Conservation (phyloP, 2,113 vertebrate genomes). For the Neotoma lepida region DNA sequence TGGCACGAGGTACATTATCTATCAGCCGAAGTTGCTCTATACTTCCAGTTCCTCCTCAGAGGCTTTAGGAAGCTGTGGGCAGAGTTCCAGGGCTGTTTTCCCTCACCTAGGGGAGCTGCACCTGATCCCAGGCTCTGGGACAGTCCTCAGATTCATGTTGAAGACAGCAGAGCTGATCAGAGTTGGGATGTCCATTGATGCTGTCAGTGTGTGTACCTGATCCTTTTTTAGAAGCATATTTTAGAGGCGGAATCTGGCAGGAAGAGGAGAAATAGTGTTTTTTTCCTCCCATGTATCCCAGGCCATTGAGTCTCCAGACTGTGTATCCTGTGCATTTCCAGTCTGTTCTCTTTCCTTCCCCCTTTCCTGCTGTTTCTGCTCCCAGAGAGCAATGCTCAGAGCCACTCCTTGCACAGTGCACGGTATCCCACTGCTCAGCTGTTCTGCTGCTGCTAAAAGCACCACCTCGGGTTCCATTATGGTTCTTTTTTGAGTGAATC, state of each 20-base stretch:
- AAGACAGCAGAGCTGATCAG: background rate
- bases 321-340: background rate
- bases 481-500: background rate
- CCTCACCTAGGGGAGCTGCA: accelerated
- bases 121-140: background rate
- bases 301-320: background rate
- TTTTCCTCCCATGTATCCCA: background rate
- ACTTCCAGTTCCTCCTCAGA: background rate
- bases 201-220: background rate
- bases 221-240: background rate
- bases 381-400: no score
- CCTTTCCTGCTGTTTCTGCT: background rate
- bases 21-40: background rate
- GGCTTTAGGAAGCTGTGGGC: background rate
- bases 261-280: background rate
- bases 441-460: background rate
- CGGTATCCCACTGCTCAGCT: background rate
- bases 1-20: background rate
- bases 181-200: background rate
- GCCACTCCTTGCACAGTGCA: background rate
- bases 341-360: background rate
- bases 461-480: background rate
- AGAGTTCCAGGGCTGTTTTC: background rate
- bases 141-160: background rate
- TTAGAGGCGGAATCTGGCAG: background rate